Base-by-base conservation (phyloP, 2,113 vertebrate species). In the Lophura nycthemera region DNA sequence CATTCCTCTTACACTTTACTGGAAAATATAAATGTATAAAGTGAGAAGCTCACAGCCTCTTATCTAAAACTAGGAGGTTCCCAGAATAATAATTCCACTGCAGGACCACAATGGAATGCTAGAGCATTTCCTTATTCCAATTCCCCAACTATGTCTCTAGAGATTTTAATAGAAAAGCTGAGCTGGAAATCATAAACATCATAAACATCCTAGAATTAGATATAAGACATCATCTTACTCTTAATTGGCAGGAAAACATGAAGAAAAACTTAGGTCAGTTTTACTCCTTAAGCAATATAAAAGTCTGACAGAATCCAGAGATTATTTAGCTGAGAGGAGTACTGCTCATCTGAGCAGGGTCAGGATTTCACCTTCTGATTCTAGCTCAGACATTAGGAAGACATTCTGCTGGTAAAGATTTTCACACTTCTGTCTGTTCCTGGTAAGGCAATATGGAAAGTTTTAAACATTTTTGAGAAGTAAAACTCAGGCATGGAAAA, bases 291-390 rank as follows among this genome's bases (percentile, higher is more conserved):
- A 40, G 36, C 0, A 6, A 45, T 61, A 11, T n/a, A 61, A 82
- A 40, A 72, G 30, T 29, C 38, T 38, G 20, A n/a, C 0, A 16
- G 18, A 30, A 25, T 8, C 71, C 71, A 56, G 73, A 70, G 8
- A 13, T 65, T 29, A 14, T 13, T 47, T 8, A 54, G 27, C 34
- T 0, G 0, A 25, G 18, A 29, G 21, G 13, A 88, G n/a, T 6
- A n/a, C 18, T 65, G 70, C 38, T 73, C 16, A 22, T 64, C 69
- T 1, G 3, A 59, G 52, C 13, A 22, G 22, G 15, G 21, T 67
- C 43, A 59, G 83, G 83, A 57, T 75, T 84, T 52, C 34, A 67
- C 24, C 11, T 15, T 71, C 43, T 36, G 59, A 75, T 47, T 94
- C 61, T 56, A 52, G 36, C 30, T 8, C 75, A 57, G 21, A 30